Conservation (phyloP, 2,113 vertebrate genomes). For the Prionailurus bengalensis region DNA sequence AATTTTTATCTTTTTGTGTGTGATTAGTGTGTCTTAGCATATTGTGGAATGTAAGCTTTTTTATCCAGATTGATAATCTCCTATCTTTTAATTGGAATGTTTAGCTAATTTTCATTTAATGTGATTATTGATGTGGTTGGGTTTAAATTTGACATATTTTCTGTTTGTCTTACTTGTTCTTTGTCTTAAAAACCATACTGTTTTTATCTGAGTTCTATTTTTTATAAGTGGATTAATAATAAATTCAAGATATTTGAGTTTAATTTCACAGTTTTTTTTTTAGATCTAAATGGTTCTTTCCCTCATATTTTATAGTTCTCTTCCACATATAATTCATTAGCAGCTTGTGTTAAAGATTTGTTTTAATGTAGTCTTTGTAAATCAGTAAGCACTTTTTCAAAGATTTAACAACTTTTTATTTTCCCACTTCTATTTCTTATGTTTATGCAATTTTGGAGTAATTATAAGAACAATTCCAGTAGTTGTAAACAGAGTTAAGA, state of each 20-base stretch:
- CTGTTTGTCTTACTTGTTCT: neutral
- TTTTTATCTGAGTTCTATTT: neutral
- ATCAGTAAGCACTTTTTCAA: neutral
- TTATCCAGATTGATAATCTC: neutral
- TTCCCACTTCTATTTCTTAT: neutral
- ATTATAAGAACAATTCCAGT: neutral
- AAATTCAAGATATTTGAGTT: neutral
- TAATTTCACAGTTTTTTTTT: neutral
- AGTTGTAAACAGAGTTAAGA: neutral
- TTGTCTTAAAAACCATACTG: neutral
- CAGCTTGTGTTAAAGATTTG: neutral
- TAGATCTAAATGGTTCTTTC: neutral
- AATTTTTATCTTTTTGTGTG: neutral
- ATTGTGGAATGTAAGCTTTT: neutral
- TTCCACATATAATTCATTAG: neutral
- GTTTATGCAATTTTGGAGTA: neutral
- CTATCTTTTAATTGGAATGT: neutral
- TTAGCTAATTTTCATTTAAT: neutral
- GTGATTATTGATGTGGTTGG: neutral
- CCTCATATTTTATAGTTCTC: neutral
- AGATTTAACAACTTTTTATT: constrained; percentile 1
- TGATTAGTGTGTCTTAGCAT: neutral
- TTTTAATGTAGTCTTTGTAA: neutral
- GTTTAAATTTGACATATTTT: neutral
- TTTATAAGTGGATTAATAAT: neutral